Base-by-base conservation (phyloP, 1,140 invertebrate species). In the Acromyrmex charruanus region DNA sequence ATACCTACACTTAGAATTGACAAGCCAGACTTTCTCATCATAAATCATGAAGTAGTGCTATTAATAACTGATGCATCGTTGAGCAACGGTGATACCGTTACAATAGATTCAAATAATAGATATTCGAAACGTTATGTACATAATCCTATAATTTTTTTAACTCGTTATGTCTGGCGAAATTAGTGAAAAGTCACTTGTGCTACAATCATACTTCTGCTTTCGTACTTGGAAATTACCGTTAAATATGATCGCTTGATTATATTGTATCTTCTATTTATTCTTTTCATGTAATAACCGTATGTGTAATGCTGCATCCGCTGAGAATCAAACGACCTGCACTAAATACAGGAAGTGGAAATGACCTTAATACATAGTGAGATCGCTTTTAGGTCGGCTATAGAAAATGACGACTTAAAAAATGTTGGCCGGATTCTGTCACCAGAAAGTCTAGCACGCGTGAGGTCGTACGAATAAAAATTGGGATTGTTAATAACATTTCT, bases 51-150 rank as follows among this genome's bases (percentile, higher is more conserved):
- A 82, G 31, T 49, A 49, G 9, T 18, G n/a, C 39, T 44, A 82
- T 82, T 74, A 82, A 82, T 82, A 74, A 82, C 3, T 9, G 25
- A 59, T 16, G 79, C 79, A 72, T 59, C 68, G 66, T 82, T 82
- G 68, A 65, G 44, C 49, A 80, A 69, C 28, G 28, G 0, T 10
- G 14, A 80, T 80, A 68, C 77, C 61, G 77, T 68, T 65, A 65
- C 63, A 21, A 80, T 28, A 68, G 31, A 10, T 51, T 53, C 18
- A 25, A 49, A 61, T 44, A 58, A 69, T 44, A 44, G 39, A 44
- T 71, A 35, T 71, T 55, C 49, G n/a, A 49, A 18, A 39, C 12
- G 44, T 25, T 51, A 44, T 49, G 44, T 65, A 79, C 18, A 75
- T 16, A 61, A 61, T 59, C 55, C 10, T 21, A 18, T 16, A 39